phyloP scores from a whole-genome alignment of 2,888 invertebrate species.

The Hydraecia micacea region DNA sequence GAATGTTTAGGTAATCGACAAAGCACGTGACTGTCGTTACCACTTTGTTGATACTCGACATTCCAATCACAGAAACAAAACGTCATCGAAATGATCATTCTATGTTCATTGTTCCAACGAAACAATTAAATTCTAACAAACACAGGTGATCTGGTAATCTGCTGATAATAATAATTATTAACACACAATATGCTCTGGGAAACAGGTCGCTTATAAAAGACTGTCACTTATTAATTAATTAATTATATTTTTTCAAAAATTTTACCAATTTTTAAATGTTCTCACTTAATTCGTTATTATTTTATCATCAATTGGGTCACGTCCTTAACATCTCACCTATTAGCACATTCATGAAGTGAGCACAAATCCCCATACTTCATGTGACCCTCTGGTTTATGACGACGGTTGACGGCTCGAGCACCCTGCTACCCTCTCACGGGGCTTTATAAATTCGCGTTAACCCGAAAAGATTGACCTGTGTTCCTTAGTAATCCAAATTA shows the following conservation, averaged over 20 bases:
- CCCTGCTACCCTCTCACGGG: neutral
- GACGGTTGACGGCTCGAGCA: slow-evolving; percentile 32
- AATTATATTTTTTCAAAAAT: no score
- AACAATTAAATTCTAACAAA: slow-evolving; percentile 4
- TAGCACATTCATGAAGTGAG: no score
- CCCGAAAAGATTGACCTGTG: slow-evolving; percentile 23
- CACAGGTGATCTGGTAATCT: neutral
- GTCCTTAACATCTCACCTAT: no score
- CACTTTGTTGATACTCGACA: neutral
- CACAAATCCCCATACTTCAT: neutral
- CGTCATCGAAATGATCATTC: neutral
- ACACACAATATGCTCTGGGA: no score
- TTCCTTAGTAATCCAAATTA: slow-evolving; percentile 23
- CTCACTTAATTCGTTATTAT: no score
- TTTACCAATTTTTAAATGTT: no score
- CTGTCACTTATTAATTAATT: no score
- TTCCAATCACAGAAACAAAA: neutral
- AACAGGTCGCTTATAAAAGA: no score
- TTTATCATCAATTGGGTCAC: no score
- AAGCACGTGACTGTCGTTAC: neutral
- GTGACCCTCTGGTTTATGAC: slow-evolving; percentile 26
- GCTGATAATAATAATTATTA: neutral
- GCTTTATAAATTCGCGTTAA: slow-evolving; percentile 1
- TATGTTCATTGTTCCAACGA: neutral
- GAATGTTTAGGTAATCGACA: neutral